A percentile compares a stretch with the other conserved stretches of the same genome.
Conservation (phyloP, 2,888 invertebrate genomes). For the Patella caerulea region DNA sequence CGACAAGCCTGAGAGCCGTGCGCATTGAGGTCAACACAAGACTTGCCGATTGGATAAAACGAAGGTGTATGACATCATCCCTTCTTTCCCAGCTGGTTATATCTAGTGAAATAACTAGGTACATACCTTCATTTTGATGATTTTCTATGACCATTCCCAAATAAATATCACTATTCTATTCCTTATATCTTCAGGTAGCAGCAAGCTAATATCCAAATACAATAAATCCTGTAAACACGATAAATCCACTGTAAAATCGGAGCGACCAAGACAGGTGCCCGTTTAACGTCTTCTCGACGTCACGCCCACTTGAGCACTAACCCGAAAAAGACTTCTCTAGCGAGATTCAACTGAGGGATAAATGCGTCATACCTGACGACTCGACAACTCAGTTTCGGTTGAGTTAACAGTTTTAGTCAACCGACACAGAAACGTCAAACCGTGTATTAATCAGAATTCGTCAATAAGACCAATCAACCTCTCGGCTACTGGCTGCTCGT, state of each 20-base stretch:
- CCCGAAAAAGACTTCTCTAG: background rate
- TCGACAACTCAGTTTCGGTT: background rate
- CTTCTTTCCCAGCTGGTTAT: slow-evolving; percentile 16
- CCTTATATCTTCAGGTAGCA: too few relatives aligned
- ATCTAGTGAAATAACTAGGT: background rate
- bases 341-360: slow-evolving; percentile 2
- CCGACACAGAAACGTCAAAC: too few relatives aligned
- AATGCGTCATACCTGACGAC: slow-evolving; percentile 13
- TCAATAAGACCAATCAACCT: too few relatives aligned
- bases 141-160: background rate
- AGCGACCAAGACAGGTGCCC: slow-evolving; percentile 1
- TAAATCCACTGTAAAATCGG: background rate
- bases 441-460: too few relatives aligned
- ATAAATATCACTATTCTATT: too few relatives aligned
- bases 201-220: too few relatives aligned
- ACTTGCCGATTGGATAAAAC: slow-evolving; percentile 42
- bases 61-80: slow-evolving; percentile 45
- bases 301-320: slow-evolving; percentile 7
- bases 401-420: too few relatives aligned
- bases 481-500: too few relatives aligned
- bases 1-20: slow-evolving; percentile 58
- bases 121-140: slow-evolving; percentile 5
- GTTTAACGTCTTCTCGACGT: slow-evolving; percentile 3
- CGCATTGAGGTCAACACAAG: slow-evolving; percentile 53
- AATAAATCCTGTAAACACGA: slow-evolving; percentile 1